Percentiles rank a stretch among this genome's conserved stretches.
These are phyloP conservation scores for Pemphigus obesinymphae DNA, from an alignment of 1,140 invertebrate genomes.

Conservation along the genomic window DNA sequence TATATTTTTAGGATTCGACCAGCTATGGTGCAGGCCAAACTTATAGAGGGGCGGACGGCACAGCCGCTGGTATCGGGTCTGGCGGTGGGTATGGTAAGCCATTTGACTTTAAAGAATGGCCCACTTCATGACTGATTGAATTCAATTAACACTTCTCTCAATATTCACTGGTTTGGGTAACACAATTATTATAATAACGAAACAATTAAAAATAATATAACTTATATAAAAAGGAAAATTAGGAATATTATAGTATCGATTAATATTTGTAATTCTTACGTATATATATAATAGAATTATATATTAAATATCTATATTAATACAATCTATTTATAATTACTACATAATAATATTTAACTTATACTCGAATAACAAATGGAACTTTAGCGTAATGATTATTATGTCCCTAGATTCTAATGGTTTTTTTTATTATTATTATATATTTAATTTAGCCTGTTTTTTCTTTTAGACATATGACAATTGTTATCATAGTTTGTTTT, in stretches of 20 bases:
- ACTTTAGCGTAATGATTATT: slow-evolving; percentile 29
- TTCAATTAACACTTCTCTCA: slow-evolving; percentile 44
- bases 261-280: slow-evolving; percentile 30
- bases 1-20: slow-evolving; percentile 49
- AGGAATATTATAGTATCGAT: slow-evolving; percentile 41
- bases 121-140: slow-evolving; percentile 56
- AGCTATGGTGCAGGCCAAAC: slow-evolving; percentile 51
- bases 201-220: slow-evolving; percentile 44
- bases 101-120: slow-evolving; percentile 61
- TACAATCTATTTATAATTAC: slow-evolving; percentile 42
- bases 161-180: slow-evolving; percentile 42
- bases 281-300: slow-evolving; percentile 42
- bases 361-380: slow-evolving; percentile 39
- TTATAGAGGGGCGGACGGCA: slow-evolving; percentile 52
- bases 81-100: slow-evolving; percentile 59
- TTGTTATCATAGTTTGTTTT: slow-evolving; percentile 40
- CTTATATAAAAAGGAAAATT: slow-evolving; percentile 39
- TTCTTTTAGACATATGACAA: slow-evolving; percentile 41
- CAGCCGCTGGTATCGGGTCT: slow-evolving; percentile 54
- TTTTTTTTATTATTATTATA: slow-evolving; percentile 39
- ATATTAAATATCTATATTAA: slow-evolving; percentile 43
- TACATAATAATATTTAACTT: slow-evolving; percentile 42
- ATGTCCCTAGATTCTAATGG: slow-evolving; percentile 39
- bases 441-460: slow-evolving; percentile 41
- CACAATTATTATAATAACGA: slow-evolving; percentile 48